Percentiles rank a stretch among this genome's conserved stretches.
Evolutionary conservation across 2,113 vertebrate species (phyloP).

Genomic region (Misgurnus anguillicaudatus): DNA sequence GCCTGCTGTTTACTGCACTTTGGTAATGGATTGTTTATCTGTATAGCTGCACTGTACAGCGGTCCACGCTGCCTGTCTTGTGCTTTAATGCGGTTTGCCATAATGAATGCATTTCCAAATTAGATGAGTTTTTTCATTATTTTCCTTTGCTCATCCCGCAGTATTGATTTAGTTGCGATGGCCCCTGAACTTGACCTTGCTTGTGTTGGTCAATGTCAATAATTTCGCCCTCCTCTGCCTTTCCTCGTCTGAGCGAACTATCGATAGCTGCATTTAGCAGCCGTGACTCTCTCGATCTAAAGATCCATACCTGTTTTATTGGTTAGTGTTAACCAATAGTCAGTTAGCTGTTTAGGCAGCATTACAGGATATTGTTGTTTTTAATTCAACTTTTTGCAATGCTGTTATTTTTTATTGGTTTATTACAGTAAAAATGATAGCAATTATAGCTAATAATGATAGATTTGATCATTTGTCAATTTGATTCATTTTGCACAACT

Average conservation of each 20-base stretch:
- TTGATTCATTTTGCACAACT: no score
- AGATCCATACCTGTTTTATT: constrained; percentile 42
- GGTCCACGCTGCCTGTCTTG: constrained; percentile 44
- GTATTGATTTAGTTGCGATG: constrained; percentile 57
- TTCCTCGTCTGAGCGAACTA: constrained; percentile 48
- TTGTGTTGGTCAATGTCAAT: constrained; percentile 59
- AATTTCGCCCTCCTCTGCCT: constrained; percentile 49
- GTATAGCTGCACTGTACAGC: constrained; percentile 44
- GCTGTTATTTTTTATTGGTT: no score
- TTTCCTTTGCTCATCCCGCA: constrained; percentile 49
- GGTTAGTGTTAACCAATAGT: constrained; percentile 5
- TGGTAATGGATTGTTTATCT: constrained; percentile 59
- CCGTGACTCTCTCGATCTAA: constrained; percentile 42
- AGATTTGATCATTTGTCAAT: no score
- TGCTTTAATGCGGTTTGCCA: constrained; percentile 54
- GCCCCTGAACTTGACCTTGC: constrained; percentile 63
- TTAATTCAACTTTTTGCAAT: no score
- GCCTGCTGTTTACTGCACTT: constrained; percentile 40
- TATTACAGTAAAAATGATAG: no score
- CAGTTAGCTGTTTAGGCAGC: not conserved
- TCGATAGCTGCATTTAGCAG: constrained; percentile 54
- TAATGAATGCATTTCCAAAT: constrained; percentile 67
- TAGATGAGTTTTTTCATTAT: constrained; percentile 59
- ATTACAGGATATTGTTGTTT: no score
- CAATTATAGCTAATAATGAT: no score